Percentiles rank a stretch among this genome's conserved stretches.
Conservation (phyloP, 1,140 invertebrate species). For the Anoplolepis gracilipes region DNA sequence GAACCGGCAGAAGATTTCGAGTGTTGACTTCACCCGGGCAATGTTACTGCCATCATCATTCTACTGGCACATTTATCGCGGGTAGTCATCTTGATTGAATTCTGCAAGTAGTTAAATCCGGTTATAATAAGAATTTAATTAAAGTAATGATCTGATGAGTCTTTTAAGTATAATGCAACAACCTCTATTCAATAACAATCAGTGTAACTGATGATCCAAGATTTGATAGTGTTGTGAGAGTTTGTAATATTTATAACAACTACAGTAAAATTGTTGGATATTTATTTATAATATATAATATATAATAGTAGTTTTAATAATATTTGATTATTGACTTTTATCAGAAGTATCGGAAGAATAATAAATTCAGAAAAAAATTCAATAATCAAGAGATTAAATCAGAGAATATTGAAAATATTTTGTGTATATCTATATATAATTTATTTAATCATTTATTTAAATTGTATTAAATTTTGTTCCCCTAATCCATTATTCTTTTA, state of each 20-base stretch:
- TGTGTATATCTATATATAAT: too few relatives aligned
- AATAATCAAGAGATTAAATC: too few relatives aligned
- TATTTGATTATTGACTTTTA: background rate
- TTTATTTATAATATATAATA: slow-evolving; percentile 18
- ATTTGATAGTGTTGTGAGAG: background rate
- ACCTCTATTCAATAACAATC: too few relatives aligned
- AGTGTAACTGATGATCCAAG: background rate
- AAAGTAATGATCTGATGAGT: background rate
- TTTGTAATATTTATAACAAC: too few relatives aligned
- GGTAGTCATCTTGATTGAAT: slow-evolving; percentile 19
- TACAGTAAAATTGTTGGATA: background rate
- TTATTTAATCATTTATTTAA: too few relatives aligned
- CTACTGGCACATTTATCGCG: slow-evolving; percentile 62
- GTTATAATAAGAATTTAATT: background rate
- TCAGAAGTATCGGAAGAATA: background rate
- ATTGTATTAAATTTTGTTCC: too few relatives aligned
- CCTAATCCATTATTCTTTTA: too few relatives aligned
- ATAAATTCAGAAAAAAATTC: background rate
- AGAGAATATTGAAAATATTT: too few relatives aligned
- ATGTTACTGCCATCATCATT: slow-evolving; percentile 73
- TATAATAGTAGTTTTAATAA: too few relatives aligned
- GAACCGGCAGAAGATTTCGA: slow-evolving; percentile 76
- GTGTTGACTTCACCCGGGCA: slow-evolving; percentile 56
- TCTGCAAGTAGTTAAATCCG: background rate
- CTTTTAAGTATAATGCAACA: background rate